A percentile compares a stretch with the other conserved stretches of the same genome.
Conservation (phyloP, 2,113 vertebrate species). For the Notiomystis cincta region DNA sequence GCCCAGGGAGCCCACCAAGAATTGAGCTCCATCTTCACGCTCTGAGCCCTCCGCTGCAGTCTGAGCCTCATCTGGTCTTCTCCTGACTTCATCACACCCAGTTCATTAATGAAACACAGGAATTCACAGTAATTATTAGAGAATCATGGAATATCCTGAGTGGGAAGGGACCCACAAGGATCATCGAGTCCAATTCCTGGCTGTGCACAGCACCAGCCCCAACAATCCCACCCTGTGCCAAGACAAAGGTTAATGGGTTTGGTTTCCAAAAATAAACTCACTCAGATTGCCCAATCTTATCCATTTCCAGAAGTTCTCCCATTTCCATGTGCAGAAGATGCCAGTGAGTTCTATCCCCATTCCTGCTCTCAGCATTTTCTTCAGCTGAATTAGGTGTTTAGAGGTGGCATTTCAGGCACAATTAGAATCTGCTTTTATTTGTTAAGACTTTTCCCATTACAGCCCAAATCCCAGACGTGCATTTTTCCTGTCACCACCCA, state of each 20-base stretch:
- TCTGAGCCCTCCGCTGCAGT: neutral
- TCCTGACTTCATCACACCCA: neutral
- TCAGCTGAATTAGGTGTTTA: neutral
- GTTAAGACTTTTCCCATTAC: neutral
- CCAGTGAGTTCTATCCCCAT: neutral
- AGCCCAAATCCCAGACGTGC: neutral
- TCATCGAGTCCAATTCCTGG: neutral
- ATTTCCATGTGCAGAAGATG: neutral
- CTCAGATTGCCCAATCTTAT: neutral
- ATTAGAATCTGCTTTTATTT: neutral
- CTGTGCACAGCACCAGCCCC: neutral
- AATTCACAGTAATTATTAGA: neutral
- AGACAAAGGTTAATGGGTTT: neutral
- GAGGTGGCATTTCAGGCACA: neutral
- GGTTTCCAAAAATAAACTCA: neutral
- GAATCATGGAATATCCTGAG: neutral
- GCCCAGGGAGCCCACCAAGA: neutral
- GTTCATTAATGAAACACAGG: neutral
- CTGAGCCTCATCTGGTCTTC: neutral
- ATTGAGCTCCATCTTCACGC: rapidly evolving
- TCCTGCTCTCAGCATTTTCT: neutral
- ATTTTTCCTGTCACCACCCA: neutral
- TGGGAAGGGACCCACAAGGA: neutral
- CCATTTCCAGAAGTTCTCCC: neutral
- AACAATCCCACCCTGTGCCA: neutral